Base-by-base conservation (phyloP, 2,888 invertebrate genomes). In the Morpho deidamia region DNA sequence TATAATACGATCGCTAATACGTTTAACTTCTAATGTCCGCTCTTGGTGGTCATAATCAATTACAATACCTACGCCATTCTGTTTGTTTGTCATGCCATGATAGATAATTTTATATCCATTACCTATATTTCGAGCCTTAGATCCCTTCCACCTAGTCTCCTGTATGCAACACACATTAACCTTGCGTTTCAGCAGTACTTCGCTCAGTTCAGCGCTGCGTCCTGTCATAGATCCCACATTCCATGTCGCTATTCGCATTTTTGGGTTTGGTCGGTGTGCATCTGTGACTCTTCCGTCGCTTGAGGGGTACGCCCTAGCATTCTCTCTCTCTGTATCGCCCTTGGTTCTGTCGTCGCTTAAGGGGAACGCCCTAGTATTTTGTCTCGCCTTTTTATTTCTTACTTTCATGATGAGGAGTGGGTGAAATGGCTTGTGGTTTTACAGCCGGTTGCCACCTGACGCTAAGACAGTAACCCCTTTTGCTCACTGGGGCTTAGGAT, bases 221-320 rank as follows among this genome's bases (percentile, higher is more conserved):
- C 61, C 61, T 0, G 56, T 63, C 10, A 64, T 34, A 10, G 63
- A 51, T 4, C 64, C 66, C 1, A 66, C 9, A 47, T 66, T 64
- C 66, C 66, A 64, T 8, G 56, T 62, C 1, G 53, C 60, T 33
- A 62, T 8, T 46, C 58, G 44, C 35, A 37, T 50, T 43, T 43
- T 23, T 10, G 7, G 5, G 9, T 38, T 5, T 38, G 38, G 8
- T n/a, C n/a, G n/a, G n/a, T n/a, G n/a, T n/a, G n/a, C n/a, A n/a
- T n/a, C n/a, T n/a, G n/a, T n/a, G 34, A 7, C 34, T 34, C 8
- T 34, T 7, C 34, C 34, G 34, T 34, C 34, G 34, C 34, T 34
- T 34, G 7, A 8, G 34, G 34, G 34, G 34, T 34, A 34, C 34
- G 34, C 34, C 34, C 34, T 34, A 34, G 34, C 8, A 34, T 34